Evolutionary conservation across 2,888 invertebrate species (phyloP).

Genomic region (Ferrisia virgata): DNA sequence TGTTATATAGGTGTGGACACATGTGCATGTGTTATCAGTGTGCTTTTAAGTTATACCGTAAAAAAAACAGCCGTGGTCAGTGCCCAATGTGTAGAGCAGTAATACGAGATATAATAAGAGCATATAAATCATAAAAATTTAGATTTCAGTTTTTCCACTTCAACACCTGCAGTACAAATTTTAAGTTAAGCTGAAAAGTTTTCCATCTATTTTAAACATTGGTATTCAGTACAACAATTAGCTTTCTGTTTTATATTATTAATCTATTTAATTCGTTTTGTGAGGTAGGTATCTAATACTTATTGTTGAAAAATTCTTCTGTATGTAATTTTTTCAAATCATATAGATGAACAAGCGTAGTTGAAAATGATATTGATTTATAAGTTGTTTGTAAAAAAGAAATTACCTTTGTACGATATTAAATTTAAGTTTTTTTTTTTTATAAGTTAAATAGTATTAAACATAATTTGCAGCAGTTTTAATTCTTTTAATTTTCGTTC

Average conservation of each 20-base stretch:
- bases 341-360: too few species aligned
- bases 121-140: slow-evolving; percentile 66
- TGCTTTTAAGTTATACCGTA: slow-evolving; percentile 87
- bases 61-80: slow-evolving; percentile 76
- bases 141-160: not conserved
- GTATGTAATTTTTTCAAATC: too few species aligned
- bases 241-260: not conserved
- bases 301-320: too few species aligned
- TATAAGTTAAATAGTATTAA: too few species aligned
- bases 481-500: too few species aligned
- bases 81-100: slow-evolving; percentile 92
- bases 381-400: too few species aligned
- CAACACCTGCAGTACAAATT: not conserved
- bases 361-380: too few species aligned
- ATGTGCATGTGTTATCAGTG: slow-evolving; percentile 99
- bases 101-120: slow-evolving; percentile 92
- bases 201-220: not conserved
- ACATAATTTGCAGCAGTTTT: too few species aligned
- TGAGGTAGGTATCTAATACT: too few species aligned
- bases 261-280: not conserved
- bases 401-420: too few species aligned
- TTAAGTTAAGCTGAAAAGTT: not conserved
- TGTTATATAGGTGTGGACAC: slow-evolving; percentile 96
- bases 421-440: too few species aligned
- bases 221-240: not conserved